Percentiles rank a stretch among this genome's conserved stretches.
phyloP scores from a whole-genome alignment of 2,113 vertebrate genomes.

The Pygoscelis antarcticus region DNA sequence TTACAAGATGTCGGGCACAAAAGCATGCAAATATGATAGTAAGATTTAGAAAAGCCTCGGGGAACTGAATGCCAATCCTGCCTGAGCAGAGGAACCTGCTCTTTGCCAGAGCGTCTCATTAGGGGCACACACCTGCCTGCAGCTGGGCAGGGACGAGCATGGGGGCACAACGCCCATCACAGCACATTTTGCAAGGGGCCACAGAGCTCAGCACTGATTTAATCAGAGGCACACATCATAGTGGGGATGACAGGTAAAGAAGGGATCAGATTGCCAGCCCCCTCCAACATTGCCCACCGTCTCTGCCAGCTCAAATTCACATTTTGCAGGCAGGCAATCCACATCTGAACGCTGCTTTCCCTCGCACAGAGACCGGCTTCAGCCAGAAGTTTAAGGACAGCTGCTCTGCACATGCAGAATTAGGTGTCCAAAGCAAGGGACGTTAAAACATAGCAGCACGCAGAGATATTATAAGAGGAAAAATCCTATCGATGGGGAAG shows the following conservation, averaged over 20 bases:
- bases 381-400: background rate
- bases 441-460: background rate
- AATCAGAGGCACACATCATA: background rate
- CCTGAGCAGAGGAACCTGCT: background rate
- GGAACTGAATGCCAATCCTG: background rate
- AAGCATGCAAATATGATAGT: background rate
- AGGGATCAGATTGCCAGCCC: background rate
- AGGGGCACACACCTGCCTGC: background rate
- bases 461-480: background rate
- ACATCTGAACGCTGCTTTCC: background rate
- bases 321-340: background rate
- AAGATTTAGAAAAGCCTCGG: background rate
- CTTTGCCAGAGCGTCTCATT: background rate
- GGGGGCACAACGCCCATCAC: background rate
- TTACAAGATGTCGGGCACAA: background rate
- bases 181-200: background rate
- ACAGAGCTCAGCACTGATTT: background rate
- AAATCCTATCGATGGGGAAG: rapidly evolving
- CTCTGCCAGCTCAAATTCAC: background rate
- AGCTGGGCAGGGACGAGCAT: background rate
- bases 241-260: background rate
- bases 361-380: rapidly evolving
- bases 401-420: background rate
- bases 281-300: background rate
- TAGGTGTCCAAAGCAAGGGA: background rate